Conservation (phyloP, 2,888 invertebrate genomes). For the Sminthurinus aureus region DNA sequence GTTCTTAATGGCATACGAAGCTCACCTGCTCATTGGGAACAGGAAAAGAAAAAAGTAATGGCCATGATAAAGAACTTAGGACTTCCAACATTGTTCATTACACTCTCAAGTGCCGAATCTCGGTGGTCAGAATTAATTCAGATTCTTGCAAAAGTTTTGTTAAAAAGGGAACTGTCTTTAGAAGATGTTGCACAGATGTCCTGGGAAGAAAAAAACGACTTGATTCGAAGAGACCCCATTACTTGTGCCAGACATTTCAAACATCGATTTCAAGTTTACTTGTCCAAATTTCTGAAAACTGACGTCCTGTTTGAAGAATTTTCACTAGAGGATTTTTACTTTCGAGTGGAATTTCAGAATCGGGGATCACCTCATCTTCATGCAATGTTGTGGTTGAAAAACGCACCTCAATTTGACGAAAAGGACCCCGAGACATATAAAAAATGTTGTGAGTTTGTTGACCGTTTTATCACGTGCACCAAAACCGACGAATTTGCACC, state of each 20-base stretch:
- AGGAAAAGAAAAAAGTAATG: constrained; percentile 28
- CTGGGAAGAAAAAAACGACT: neutral
- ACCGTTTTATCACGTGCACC: constrained; percentile 40
- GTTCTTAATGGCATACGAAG: constrained; percentile 38
- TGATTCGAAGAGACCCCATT: constrained; percentile 31
- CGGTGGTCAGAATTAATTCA: constrained; percentile 41
- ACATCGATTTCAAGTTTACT: constrained; percentile 28
- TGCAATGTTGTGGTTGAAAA: constrained; percentile 42
- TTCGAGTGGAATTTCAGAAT: constrained; percentile 34
- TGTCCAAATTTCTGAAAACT: constrained; percentile 22
- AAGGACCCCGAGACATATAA: constrained; percentile 2
- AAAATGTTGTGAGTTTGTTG: constrained; percentile 35
- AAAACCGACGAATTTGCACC: constrained; percentile 16
- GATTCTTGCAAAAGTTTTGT: constrained; percentile 17
- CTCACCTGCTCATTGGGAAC: constrained; percentile 44
- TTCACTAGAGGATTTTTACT: constrained; percentile 31
- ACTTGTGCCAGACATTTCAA: constrained; percentile 41
- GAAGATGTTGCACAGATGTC: constrained; percentile 29
- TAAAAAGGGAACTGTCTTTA: neutral
- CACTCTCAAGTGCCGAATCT: constrained; percentile 46
- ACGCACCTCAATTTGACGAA: constrained; percentile 38
- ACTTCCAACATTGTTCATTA: constrained; percentile 44
- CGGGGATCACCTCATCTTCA: constrained; percentile 40
- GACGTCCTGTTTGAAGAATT: constrained; percentile 6
- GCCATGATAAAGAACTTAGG: constrained; percentile 47